Conservation (phyloP, 2,888 invertebrate genomes). For the Polia nebulosa region DNA sequence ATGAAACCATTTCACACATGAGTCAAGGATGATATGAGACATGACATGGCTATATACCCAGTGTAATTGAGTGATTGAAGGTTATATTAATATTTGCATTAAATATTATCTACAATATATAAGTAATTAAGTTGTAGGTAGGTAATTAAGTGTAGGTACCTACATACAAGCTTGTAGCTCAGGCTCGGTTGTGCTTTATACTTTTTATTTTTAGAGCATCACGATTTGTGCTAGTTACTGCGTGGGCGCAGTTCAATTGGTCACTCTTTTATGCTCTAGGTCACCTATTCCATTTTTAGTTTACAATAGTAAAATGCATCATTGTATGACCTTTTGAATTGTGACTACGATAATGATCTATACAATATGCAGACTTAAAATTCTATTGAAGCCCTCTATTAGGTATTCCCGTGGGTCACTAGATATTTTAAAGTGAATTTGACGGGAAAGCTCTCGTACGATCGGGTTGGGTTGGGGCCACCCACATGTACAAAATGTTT, state of each 20-base stretch:
- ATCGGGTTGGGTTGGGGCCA: too few relatives aligned
- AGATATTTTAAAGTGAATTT: too few relatives aligned
- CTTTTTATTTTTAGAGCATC: slow-evolving; percentile 9
- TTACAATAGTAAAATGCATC: neutral
- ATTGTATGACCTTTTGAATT: neutral
- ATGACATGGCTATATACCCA: slow-evolving; percentile 30
- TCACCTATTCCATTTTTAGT: neutral
- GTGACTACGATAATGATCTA: neutral
- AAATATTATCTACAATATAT: slow-evolving; percentile 37
- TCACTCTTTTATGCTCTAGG: neutral
- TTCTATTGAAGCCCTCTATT: neutral
- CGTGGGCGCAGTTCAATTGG: slow-evolving; percentile 13
- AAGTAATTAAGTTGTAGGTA: slow-evolving; percentile 36
- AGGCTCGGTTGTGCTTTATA: neutral
- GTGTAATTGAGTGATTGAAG: slow-evolving; percentile 52
- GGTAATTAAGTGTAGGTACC: too few relatives aligned
- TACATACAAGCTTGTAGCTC: neutral
- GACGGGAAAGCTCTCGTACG: too few relatives aligned
- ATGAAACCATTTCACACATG: slow-evolving; percentile 42
- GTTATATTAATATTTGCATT: slow-evolving; percentile 52
- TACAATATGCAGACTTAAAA: neutral
- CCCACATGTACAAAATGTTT: too few relatives aligned
- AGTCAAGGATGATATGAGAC: slow-evolving; percentile 50
- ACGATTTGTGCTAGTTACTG: slow-evolving; percentile 12
- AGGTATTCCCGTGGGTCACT: too few relatives aligned